Evolutionary conservation across 2,113 vertebrate genomes (phyloP).

Genomic region (Protobothrops mucrosquamatus): DNA sequence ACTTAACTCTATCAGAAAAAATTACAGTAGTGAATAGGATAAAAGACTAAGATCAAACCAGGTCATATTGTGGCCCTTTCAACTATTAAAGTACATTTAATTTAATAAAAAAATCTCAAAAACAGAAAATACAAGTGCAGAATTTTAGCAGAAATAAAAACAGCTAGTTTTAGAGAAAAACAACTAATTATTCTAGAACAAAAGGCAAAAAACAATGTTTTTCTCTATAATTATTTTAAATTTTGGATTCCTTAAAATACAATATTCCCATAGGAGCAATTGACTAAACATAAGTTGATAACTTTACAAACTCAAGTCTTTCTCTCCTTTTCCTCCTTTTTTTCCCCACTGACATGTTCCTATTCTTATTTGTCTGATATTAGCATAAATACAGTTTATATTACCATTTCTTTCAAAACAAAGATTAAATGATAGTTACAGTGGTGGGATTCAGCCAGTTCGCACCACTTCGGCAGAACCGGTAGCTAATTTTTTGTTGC

Average conservation of each 20-base stretch:
- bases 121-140: background rate
- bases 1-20: constrained; percentile 60
- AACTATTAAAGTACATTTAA: background rate
- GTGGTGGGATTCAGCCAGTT: too few species aligned
- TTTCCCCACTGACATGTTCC: background rate
- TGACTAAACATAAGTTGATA: background rate
- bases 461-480: too few species aligned
- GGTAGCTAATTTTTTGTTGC: too few species aligned
- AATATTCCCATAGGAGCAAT: background rate
- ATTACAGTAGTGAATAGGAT: constrained; percentile 57
- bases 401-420: background rate
- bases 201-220: background rate
- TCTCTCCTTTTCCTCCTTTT: background rate
- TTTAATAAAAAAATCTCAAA: background rate
- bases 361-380: background rate
- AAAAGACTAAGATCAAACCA: constrained; percentile 40
- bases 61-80: constrained; percentile 33
- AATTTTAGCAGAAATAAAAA: background rate
- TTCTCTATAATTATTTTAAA: background rate
- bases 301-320: background rate
- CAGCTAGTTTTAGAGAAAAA: background rate
- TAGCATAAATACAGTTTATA: background rate
- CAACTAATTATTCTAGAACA: background rate
- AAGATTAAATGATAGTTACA: background rate
- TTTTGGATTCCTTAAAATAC: background rate